phyloP scores from a whole-genome alignment of 2,113 vertebrate genomes.

The Rhea americana region DNA sequence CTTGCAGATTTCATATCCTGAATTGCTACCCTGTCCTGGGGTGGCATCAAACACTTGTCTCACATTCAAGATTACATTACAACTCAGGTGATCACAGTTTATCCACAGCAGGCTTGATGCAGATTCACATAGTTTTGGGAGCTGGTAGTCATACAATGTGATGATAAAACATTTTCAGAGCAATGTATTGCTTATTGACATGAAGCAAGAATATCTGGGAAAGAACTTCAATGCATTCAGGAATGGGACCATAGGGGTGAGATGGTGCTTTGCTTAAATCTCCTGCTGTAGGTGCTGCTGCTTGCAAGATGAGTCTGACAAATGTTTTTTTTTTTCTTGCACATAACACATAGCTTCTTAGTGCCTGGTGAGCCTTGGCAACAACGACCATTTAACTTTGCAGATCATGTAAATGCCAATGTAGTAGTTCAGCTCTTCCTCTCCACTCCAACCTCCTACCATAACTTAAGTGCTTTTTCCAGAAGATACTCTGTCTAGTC shows the following conservation, averaged over 20 bases:
- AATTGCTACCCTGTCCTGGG: not conserved
- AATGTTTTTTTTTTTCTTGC: not conserved
- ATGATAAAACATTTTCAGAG: not conserved
- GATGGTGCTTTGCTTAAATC: not conserved
- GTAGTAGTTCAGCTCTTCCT: not conserved
- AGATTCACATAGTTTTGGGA: not conserved
- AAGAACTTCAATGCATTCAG: not conserved
- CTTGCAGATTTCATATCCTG: not conserved
- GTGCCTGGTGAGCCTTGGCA: not conserved
- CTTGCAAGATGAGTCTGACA: not conserved
- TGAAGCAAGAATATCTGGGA: not conserved
- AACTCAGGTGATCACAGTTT: not conserved
- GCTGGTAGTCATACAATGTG: not conserved
- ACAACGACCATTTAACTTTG: not conserved
- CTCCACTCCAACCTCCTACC: rapidly evolving
- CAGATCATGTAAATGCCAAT: not conserved
- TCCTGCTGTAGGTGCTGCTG: not conserved
- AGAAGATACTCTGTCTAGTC: not conserved
- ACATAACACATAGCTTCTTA: rapidly evolving
- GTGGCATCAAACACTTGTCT: not conserved
- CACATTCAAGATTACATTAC: not conserved
- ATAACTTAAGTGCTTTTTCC: not conserved
- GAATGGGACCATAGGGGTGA: rapidly evolving
- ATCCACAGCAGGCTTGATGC: not conserved
- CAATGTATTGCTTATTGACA: not conserved